Conservation (phyloP, 53 echinoderm and acorn worm species). For the Astropecten irregularis region DNA sequence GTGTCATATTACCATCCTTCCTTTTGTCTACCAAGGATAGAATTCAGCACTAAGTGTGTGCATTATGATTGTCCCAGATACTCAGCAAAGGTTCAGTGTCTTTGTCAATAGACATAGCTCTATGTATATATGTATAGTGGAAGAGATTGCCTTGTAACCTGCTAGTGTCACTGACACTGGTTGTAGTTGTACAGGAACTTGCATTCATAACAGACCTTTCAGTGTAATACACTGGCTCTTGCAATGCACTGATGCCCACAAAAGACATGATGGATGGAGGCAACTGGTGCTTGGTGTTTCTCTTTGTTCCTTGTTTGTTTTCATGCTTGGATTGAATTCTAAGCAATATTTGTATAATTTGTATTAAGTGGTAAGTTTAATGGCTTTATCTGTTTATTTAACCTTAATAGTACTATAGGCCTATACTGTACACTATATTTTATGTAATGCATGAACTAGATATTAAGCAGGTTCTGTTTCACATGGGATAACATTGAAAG, state of each 20-base stretch:
- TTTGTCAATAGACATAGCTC: constrained; percentile 30
- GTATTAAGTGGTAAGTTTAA: not conserved
- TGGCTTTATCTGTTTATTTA: too few species aligned
- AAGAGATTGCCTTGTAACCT: constrained; percentile 17
- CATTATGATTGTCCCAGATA: not conserved
- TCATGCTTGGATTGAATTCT: not conserved
- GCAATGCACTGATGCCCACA: not conserved
- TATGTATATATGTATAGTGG: constrained; percentile 1
- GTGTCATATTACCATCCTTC: constrained; percentile 21
- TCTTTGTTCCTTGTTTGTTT: not conserved
- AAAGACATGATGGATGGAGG: not conserved
- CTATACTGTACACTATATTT: too few species aligned
- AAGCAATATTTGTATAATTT: not conserved
- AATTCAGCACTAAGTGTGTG: constrained; percentile 18
- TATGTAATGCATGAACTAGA: too few species aligned
- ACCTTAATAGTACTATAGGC: too few species aligned
- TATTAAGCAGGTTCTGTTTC: too few species aligned
- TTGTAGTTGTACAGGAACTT: constrained; percentile 1
- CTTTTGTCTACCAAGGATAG: constrained; percentile 25
- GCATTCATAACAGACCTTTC: not conserved
- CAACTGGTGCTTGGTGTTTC: not conserved
- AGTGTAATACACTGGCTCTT: not conserved
- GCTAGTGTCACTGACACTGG: constrained; percentile 23
- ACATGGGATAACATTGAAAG: too few species aligned
- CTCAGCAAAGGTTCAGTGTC: not conserved